Evolutionary conservation across 2,797 vertebrate species (phyloP), one percentile per base, ranked within the genome.

Genomic region (Lophotriccus pileatus): DNA sequence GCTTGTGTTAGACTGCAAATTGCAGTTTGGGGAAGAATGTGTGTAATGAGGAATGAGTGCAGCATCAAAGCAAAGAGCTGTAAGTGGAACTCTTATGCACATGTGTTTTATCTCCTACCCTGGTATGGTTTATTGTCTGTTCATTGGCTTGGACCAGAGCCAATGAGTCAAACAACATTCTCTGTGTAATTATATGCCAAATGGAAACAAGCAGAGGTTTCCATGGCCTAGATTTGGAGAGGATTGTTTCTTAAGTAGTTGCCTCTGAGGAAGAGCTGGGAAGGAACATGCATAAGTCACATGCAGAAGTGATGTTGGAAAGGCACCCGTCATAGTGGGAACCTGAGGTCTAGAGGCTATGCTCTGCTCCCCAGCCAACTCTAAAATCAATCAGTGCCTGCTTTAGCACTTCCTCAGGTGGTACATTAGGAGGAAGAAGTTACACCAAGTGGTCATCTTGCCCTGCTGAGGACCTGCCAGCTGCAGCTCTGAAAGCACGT

Each of bases 181-280:
- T 83, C n/a, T 1, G 1, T 25, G 20, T 86, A 95, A 94, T 90
- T 87, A 79, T 36, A 73, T 44, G 47, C n/a, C 49, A 76, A 95
- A 93, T 64, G 62, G 70, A 88, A 94, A 70, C 23, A 80, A 93
- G 56, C 20, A 68, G 60, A 87, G n/a, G 59, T 91, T 60, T 91
- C 68, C 50, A 34, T 1, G 15, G 73, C 62, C 60, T 79, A 39
- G 69, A 63, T 93, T 95, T 94, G 81, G 43, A 83, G 36, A 83
- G 14, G 59, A 66, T 17, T 62, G 37, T 68, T 84, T 88, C 74
- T 67, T 64, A 83, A 90, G 59, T 21, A 43, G 53, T 20, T 72
- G 56, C 24, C 43, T 75, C 67, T 82, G 37, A 90, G 74, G 60
- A 84, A 49, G 27, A 47, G 6, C 25, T 9, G 12, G 32, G 8